A percentile compares a stretch with the other conserved stretches of the same genome.
Evolutionary conservation across 2,797 vertebrate species (phyloP).

Genomic region (Esox lucius): DNA sequence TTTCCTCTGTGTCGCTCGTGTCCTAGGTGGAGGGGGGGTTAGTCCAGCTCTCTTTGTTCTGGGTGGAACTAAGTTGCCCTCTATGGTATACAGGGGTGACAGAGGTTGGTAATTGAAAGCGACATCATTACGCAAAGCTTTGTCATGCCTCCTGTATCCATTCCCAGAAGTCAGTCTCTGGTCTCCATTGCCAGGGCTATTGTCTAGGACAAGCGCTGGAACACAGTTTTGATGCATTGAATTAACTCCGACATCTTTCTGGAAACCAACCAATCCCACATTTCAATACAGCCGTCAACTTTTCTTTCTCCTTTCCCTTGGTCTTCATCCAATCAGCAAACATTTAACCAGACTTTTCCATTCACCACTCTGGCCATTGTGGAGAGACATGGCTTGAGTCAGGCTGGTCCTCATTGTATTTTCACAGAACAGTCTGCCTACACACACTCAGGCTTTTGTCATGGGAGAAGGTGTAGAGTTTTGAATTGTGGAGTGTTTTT

Average conservation of each 20-base stretch:
- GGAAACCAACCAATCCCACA: constrained; percentile 33
- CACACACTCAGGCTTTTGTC: constrained; percentile 13
- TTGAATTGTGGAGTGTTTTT: neutral
- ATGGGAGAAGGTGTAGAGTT: neutral
- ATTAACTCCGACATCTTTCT: constrained; percentile 27
- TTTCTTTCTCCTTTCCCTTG: constrained; percentile 15
- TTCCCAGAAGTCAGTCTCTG: constrained; percentile 37
- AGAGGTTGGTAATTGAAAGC: constrained; percentile 60
- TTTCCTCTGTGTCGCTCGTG: constrained; percentile 13
- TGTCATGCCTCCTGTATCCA: constrained; percentile 53
- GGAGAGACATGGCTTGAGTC: constrained; percentile 24
- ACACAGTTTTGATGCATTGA: constrained; percentile 23
- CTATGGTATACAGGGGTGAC: constrained; percentile 46
- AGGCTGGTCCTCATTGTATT: constrained; percentile 13
- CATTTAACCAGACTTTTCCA: constrained; percentile 14
- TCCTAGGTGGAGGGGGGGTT: neutral
- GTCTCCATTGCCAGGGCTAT: constrained; percentile 42
- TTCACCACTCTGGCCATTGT: constrained; percentile 15
- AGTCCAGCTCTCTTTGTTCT: constrained; percentile 29
- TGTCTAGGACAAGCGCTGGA: constrained; percentile 45
- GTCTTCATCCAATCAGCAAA: constrained; percentile 30
- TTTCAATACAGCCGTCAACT: constrained; percentile 51
- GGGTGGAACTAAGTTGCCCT: constrained; percentile 29
- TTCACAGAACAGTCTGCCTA: constrained; percentile 7
- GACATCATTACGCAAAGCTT: constrained; percentile 62